Conservation (phyloP, 64 coral and sea anemone species). For the Exaiptasia diaphana region DNA sequence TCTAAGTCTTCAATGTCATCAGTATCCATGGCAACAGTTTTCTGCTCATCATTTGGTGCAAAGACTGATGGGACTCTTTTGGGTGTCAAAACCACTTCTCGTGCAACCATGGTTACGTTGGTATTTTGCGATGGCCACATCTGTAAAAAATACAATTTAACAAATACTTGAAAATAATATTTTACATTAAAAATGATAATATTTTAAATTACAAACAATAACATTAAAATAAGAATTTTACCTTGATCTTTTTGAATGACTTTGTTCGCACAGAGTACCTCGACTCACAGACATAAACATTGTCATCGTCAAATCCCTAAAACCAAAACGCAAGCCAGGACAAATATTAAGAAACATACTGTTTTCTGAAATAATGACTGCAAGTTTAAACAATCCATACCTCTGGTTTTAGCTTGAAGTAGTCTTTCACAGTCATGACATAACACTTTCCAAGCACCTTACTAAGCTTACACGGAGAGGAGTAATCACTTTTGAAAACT, state of each 20-base stretch:
- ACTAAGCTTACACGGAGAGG: slow-evolving; percentile 50
- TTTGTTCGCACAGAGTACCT: slow-evolving; percentile 72
- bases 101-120: slow-evolving; percentile 4
- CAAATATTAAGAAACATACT: background rate
- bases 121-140: slow-evolving; percentile 55
- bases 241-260: slow-evolving; percentile 94
- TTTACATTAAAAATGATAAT: too few relatives aligned
- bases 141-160: background rate
- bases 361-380: background rate
- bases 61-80: slow-evolving; percentile 65
- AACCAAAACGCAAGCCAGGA: background rate
- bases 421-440: slow-evolving; percentile 93
- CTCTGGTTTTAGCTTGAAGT: slow-evolving; percentile 79
- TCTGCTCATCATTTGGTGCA: background rate
- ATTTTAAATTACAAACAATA: too few relatives aligned
- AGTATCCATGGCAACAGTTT: slow-evolving; percentile 4
- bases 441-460: slow-evolving; percentile 89
- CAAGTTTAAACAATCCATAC: background rate
- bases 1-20: slow-evolving; percentile 31
- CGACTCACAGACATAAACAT: slow-evolving; percentile 96
- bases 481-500: slow-evolving; percentile 88
- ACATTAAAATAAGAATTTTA: too few relatives aligned
- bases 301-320: slow-evolving; percentile 79
- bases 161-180: background rate
- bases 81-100: slow-evolving; percentile 27